phyloP scores from a whole-genome alignment of 2,797 vertebrate genomes.

The Lindbergichthys nudifrons region DNA sequence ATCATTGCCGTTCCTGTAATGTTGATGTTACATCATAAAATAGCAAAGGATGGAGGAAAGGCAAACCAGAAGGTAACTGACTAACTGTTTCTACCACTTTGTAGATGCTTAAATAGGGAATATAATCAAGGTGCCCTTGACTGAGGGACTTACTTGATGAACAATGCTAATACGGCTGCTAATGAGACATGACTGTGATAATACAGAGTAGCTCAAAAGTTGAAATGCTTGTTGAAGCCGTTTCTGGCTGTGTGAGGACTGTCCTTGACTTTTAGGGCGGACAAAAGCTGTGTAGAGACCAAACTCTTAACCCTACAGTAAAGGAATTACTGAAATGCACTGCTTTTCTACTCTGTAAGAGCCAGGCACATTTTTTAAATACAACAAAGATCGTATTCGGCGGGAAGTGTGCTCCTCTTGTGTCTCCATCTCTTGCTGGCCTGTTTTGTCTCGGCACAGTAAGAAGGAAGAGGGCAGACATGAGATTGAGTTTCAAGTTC shows the following conservation, averaged over 20 bases:
- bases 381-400: background rate
- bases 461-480: slow-evolving; percentile 19
- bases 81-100: background rate
- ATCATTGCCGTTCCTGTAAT: background rate
- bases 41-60: background rate
- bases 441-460: slow-evolving; percentile 9
- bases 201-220: background rate
- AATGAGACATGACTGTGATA: background rate
- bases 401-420: slow-evolving; percentile 4
- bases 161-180: slow-evolving; percentile 1
- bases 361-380: background rate
- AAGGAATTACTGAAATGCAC: background rate
- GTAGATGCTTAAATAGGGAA: background rate
- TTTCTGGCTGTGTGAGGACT: background rate
- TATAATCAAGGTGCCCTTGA: slow-evolving; percentile 5
- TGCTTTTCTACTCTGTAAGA: background rate
- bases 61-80: background rate
- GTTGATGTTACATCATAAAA: slow-evolving; percentile 26
- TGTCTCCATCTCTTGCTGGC: slow-evolving; percentile 13
- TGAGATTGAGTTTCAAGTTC: slow-evolving; percentile 34
- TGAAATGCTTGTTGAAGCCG: background rate
- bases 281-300: background rate
- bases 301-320: background rate
- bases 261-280: background rate
- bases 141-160: background rate